Percentiles rank a stretch among this genome's conserved stretches.
These are phyloP conservation scores for Stenopsyche tienmushanensis DNA, from an alignment of 1,140 invertebrate species.

Conservation along the genomic window DNA sequence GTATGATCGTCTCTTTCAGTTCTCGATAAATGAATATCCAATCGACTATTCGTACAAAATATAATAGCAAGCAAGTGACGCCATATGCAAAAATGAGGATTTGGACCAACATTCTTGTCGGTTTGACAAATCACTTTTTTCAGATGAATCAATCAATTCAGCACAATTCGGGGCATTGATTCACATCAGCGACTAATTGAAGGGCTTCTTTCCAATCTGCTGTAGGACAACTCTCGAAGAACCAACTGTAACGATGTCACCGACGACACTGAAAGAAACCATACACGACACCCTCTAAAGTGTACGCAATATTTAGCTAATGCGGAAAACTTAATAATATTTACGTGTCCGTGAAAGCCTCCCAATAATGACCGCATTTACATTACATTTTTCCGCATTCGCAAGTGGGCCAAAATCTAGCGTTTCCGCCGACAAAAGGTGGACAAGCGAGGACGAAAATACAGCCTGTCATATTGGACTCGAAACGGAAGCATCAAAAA, in stretches of 20 bases:
- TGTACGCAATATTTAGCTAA: slow-evolving; percentile 22
- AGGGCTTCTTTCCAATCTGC: not conserved
- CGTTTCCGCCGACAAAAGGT: not conserved
- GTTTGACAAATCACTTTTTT: not conserved
- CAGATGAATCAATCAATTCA: not conserved
- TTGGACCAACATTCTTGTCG: slow-evolving; percentile 51
- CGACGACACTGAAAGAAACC: slow-evolving; percentile 36
- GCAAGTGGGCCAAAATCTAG: not conserved
- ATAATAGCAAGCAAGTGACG: slow-evolving; percentile 52
- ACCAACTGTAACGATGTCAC: slow-evolving; percentile 6
- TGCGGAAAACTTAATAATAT: slow-evolving; percentile 35
- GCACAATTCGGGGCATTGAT: too few species aligned
- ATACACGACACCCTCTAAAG: slow-evolving; percentile 19
- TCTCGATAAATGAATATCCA: slow-evolving; percentile 42
- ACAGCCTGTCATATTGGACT: not conserved
- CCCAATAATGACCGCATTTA: too few species aligned
- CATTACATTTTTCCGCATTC: too few species aligned
- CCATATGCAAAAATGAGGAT: slow-evolving; percentile 56
- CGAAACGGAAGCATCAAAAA: too few species aligned
- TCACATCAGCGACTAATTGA: not conserved
- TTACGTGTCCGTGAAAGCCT: not conserved
- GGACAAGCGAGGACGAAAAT: not conserved
- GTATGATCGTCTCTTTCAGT: slow-evolving; percentile 1
- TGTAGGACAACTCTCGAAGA: not conserved
- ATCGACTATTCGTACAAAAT: slow-evolving; percentile 53